Evolutionary conservation across 1,140 invertebrate genomes (phyloP), one percentile per base, ranked within the genome.

Genomic region (Odontomachus brunneus): DNA sequence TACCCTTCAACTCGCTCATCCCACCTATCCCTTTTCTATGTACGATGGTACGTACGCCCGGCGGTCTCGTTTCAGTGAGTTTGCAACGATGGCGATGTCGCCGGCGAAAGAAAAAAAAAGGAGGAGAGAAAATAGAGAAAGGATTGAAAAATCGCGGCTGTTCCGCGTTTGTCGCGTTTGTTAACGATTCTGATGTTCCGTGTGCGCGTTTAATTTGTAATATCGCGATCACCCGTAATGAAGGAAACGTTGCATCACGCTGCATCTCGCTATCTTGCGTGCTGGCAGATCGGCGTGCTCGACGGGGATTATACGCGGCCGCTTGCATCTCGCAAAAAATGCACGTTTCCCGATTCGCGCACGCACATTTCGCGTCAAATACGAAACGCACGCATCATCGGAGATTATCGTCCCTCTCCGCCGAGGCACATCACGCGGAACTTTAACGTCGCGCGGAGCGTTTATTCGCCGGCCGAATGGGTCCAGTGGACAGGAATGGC

Each of bases 1-100:
- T 59, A 80, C 75, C 75, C 84, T 89, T 84, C 24, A n/a, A 88
- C 83, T 80, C 84, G 84, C 83, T 51, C 60, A 19, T 44, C 9
- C 74, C 44, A 48, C 22, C 81, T 59, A 59, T 65, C 84, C 49
- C 85, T 83, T 75, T 33, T 14, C 53, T 72, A 24, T 83, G 29
- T 73, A 62, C 48, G n/a, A 51, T 82, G 44, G 24, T 73, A 59
- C 44, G 53, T 82, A n/a, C 55, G 49, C 67, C 72, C 55, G 26
- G 24, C 62, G 48, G 29, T 76, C 19, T 76, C 75, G 53, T 80
- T 80, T 80, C 33, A 57, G 33, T 48, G 51, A n/a, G 22, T 71
- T 57, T 57, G 22, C 65, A 59, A 71, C 33, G 38, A 22, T 38
- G 33, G 24, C 17, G 19, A 80, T 57, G 33, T 71, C 49, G 26